These are phyloP conservation scores for Drosophila gunungcola DNA, from an alignment of 1,140 invertebrate species.

Conservation along the genomic window DNA sequence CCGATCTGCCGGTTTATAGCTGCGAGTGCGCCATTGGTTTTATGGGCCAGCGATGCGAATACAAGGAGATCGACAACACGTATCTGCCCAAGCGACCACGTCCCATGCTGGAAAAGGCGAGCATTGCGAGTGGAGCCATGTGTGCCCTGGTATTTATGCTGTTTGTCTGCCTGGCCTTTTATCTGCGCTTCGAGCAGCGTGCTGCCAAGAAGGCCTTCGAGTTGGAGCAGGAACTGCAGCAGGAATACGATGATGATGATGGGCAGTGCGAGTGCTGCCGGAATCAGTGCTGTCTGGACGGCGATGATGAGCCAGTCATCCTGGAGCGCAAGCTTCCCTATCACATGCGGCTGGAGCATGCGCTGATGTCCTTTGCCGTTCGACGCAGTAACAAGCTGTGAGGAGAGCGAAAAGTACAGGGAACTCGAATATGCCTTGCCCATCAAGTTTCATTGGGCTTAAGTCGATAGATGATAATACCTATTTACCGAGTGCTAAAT, in stretches of 20 bases:
- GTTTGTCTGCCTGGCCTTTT: conserved; percentile 93
- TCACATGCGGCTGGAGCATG: conserved; percentile 73
- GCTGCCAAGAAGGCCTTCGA: conserved; percentile 66
- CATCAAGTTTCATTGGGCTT: conserved; percentile 59
- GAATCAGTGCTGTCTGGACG: conserved; percentile 48
- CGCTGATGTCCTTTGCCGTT: conserved; percentile 70
- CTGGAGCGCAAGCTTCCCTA: conserved; percentile 60
- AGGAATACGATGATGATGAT: conserved; percentile 31
- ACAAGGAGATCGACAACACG: conserved; percentile 97
- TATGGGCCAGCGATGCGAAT: conserved; percentile 95
- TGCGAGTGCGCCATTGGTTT: conserved; percentile 97
- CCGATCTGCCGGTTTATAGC: conserved; percentile 95
- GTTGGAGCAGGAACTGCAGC: conserved; percentile 86
- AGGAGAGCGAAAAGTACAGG: conserved; percentile 10
- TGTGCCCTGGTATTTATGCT: conserved; percentile 95
- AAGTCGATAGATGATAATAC: conserved; percentile 51
- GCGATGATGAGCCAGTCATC: conserved; percentile 56
- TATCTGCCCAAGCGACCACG: conserved; percentile 92
- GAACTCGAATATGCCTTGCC: conserved; percentile 48
- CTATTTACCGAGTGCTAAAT: conserved; percentile 52
- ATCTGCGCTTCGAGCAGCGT: conserved; percentile 91
- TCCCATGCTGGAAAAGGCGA: conserved; percentile 95
- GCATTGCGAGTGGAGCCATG: conserved; percentile 94
- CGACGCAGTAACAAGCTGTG: conserved; percentile 75
- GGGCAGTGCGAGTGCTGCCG: conserved; percentile 65